Evolutionary conservation across 1,140 invertebrate species (phyloP), one percentile per base, ranked within the genome.

Genomic region (Drosophila malerkotliana): DNA sequence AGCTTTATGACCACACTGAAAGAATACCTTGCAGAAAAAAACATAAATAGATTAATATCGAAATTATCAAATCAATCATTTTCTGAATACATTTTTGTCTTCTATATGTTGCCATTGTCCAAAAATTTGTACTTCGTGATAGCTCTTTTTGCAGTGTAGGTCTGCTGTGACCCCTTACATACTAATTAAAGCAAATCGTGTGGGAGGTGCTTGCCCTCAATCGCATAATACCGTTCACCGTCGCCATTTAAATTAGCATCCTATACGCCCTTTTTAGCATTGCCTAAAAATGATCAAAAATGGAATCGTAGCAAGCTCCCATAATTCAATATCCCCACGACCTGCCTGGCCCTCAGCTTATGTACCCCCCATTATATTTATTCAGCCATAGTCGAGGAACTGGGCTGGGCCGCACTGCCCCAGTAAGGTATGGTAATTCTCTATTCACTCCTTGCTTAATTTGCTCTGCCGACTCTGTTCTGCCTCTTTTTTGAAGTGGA

Each of bases 361-460:
- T 44, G 5, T 3, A 3, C 10, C 34, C 34, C 12, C 34, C 12
- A 37, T 12, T n/a, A 44, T 52, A 3, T 45, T 3, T 51, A 44
- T 18, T n/a, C 39, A 57, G 51, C 10, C 4, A 37, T n/a, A 37
- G 34, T 77, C 41, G 44, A 49, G 64, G 48, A 37, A 37, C 34
- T 37, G 34, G 34, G 39, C 14, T 12, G 45, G 21, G 14, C 49
- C 6, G 12, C 26, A 7, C 32, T 37, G 72, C 8, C 26, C 52
- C 60, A 61, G 48, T 57, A 72, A 62, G 55, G 75, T 57, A 72
- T 59, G 55, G 75, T 74, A 64, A 76, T 58, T 41, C 57, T 77
- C 79, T 80, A 76, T 80, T 73, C 53, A 44, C 49, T 64, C 59
- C 41, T 49, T 47, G 63, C 79, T 66, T 81, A 69, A 85, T 85